Evolutionary conservation across 2,797 vertebrate genomes (phyloP).

Genomic region (Odontamblyopus rebecca): DNA sequence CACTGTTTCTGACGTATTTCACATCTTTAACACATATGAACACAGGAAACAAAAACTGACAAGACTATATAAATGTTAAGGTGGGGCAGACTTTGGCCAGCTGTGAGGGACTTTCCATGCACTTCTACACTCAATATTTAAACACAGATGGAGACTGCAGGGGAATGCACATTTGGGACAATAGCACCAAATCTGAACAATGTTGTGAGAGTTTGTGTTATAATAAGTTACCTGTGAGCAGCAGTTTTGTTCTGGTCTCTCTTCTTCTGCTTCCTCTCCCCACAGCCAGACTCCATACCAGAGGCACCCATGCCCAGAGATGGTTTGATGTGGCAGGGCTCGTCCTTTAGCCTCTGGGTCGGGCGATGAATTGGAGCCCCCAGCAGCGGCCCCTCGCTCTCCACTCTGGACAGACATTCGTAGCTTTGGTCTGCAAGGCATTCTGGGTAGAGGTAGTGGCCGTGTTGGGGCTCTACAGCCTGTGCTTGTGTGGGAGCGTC

Average conservation of each 20-base stretch:
- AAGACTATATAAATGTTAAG: constrained; percentile 39
- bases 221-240: constrained; percentile 78
- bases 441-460: constrained; percentile 83
- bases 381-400: constrained; percentile 67
- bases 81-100: constrained; percentile 62
- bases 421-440: constrained; percentile 84
- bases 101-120: constrained; percentile 59
- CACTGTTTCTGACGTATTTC: not conserved
- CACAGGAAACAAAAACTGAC: constrained; percentile 11
- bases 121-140: constrained; percentile 43
- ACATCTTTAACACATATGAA: constrained; percentile 15
- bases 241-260: constrained; percentile 95
- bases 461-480: constrained; percentile 75
- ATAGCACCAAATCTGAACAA: not conserved
- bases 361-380: constrained; percentile 68
- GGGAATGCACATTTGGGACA: not conserved
- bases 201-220: not conserved
- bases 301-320: constrained; percentile 63
- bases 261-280: constrained; percentile 92
- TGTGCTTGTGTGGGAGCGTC: constrained; percentile 75
- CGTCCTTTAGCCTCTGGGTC: constrained; percentile 77
- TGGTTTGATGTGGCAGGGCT: constrained; percentile 71
- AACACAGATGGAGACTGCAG: constrained; percentile 4
- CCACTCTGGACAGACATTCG: constrained; percentile 81
- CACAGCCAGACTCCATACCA: constrained; percentile 61